A percentile compares a stretch with the other conserved stretches of the same genome.
phyloP scores from a whole-genome alignment of 1,140 invertebrate genomes.

The Drosophila sproati region DNA sequence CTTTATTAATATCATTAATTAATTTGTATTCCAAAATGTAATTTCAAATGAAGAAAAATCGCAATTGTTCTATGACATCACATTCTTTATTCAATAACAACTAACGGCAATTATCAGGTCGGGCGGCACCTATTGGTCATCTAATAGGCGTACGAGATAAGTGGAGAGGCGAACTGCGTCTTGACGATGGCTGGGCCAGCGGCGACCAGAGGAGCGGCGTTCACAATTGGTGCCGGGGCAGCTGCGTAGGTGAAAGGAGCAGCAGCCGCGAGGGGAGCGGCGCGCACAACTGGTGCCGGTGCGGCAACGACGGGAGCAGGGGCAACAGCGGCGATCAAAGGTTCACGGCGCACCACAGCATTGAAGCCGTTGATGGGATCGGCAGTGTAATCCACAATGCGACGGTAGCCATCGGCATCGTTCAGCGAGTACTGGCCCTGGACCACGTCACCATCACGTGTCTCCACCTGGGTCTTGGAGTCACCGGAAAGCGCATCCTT shows the following conservation, averaged over 20 bases:
- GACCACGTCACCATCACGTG: conserved; percentile 84
- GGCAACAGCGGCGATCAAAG: conserved; percentile 77
- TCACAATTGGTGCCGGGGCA: conserved; percentile 40
- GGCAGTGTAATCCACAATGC: conserved; percentile 84
- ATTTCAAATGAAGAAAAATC: neutral
- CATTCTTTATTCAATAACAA: conserved; percentile 82
- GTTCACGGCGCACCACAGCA: conserved; percentile 83
- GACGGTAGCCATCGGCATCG: conserved; percentile 84
- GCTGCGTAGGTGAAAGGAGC: conserved; percentile 59
- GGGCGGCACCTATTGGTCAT: conserved; percentile 49
- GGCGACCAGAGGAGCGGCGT: conserved; percentile 40
- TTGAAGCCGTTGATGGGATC: conserved; percentile 85
- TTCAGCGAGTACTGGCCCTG: conserved; percentile 84
- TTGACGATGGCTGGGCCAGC: conserved; percentile 68
- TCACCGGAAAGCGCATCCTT: conserved; percentile 87
- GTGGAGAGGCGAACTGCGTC: conserved; percentile 76
- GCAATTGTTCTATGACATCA: conserved; percentile 51
- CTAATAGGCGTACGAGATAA: conserved; percentile 77
- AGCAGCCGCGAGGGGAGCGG: conserved; percentile 34
- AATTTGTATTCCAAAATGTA: neutral
- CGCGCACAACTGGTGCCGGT: conserved; percentile 50
- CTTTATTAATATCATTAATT: no score
- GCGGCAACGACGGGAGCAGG: conserved; percentile 66
- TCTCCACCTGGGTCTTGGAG: conserved; percentile 83
- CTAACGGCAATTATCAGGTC: conserved; percentile 80